Evolutionary conservation across 2,888 invertebrate species (phyloP), one percentile per base, ranked within the genome.

Genomic region (Troglohyphantes excavatus): DNA sequence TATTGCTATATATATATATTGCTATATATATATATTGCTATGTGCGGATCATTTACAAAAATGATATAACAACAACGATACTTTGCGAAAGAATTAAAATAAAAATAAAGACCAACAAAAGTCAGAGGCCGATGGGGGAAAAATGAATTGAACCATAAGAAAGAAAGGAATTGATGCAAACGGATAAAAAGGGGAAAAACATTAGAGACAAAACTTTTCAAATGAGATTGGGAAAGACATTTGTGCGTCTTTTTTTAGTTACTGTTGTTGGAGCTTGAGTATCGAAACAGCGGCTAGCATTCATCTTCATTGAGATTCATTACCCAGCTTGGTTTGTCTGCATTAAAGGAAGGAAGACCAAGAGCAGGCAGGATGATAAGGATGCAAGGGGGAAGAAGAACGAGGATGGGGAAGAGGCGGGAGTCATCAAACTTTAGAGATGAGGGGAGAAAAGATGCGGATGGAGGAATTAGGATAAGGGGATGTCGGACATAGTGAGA

Each of bases 281-380:
- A 72, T 87, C 87, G 87, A 87, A 87, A 73, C 72, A 86, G 86
- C 70, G 65, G 81, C 78, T 43, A 70, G 82, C 88, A 88, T 88
- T 88, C 88, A 88, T 88, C 82, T 88, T 88, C 88, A 88, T 88
- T 82, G 70, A 53, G 88, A 88, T 88, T 88, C 88, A 88, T 88
- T 87, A 87, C 73, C 68, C 68, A 59, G 61, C 86, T 65, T 67
- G 72, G 87, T 87, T 87, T 88, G 88, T 75, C 88, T 88, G 82
- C 75, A 75, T 82, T 81, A 70, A 76, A 86, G 63, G 61, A 53
- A 86, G 81, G 87, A 81, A 79, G 76, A 29, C 75, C 46, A 75
- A 72, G 75, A 84, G 68, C 68, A 76, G 70, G n/a, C n/a, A n/a
- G n/a, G n/a, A n/a, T n/a, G n/a, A n/a, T n/a, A n/a, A n/a, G n/a